Evolutionary conservation across 2,113 vertebrate genomes (phyloP).

Genomic region (Ammodramus savannarum): DNA sequence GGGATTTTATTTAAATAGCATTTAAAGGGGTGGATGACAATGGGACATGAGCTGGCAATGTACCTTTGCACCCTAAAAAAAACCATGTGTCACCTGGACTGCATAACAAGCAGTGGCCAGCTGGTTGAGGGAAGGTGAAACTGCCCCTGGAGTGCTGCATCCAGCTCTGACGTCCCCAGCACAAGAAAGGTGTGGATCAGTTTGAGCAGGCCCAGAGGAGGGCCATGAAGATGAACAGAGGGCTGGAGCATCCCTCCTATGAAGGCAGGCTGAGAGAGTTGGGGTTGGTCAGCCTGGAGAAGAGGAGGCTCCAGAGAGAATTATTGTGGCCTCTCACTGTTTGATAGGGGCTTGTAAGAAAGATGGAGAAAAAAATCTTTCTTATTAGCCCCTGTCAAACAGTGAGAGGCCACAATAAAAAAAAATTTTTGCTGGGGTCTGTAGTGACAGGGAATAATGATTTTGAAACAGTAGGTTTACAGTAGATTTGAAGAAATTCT

Average conservation of each 20-base stretch:
- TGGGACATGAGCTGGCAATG: not conserved
- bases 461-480: not conserved
- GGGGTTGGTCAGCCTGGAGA: not conserved
- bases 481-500: not conserved
- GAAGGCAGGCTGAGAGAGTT: not conserved
- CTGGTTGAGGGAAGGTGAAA: not conserved
- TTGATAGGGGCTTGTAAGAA: not conserved
- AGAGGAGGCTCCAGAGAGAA: not conserved
- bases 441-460: not conserved
- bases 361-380: no score
- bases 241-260: accelerated
- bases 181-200: not conserved
- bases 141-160: not conserved
- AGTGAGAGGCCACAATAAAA: no score
- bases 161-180: not conserved
- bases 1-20: not conserved
- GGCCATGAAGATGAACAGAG: accelerated
- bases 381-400: no score
- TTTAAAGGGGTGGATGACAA: not conserved
- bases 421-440: not conserved
- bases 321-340: not conserved
- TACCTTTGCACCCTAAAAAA: not conserved
- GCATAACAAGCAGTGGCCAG: not conserved
- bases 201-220: accelerated
- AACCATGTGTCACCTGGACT: not conserved